These are phyloP conservation scores for Hymenopus coronatus DNA, from an alignment of 2,888 invertebrate species.

Conservation along the genomic window DNA sequence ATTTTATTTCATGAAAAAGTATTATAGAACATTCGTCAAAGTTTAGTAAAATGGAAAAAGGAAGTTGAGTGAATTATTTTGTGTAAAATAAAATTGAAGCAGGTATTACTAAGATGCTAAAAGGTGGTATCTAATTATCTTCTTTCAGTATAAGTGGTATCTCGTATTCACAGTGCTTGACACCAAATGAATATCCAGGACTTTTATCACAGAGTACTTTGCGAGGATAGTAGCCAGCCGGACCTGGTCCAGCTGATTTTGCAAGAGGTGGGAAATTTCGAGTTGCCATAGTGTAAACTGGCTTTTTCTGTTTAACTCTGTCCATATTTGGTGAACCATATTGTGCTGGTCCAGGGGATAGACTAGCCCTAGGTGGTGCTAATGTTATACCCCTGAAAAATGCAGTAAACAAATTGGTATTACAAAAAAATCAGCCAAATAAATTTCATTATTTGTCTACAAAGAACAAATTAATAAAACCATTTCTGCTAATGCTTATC, in stretches of 20 bases:
- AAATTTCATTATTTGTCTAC: too few relatives aligned
- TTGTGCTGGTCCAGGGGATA: neutral
- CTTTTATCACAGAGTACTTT: neutral
- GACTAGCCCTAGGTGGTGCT: neutral
- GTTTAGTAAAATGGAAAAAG: too few relatives aligned
- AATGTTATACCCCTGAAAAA: neutral
- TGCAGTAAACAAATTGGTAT: neutral
- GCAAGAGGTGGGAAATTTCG: neutral
- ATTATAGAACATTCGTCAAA: too few relatives aligned
- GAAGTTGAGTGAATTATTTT: too few relatives aligned
- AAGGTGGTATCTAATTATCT: neutral
- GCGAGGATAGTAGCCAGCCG: neutral
- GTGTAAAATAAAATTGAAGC: neutral
- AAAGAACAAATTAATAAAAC: too few relatives aligned
- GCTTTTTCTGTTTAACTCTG: neutral
- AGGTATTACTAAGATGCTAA: neutral
- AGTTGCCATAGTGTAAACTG: neutral
- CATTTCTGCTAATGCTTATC: too few relatives aligned
- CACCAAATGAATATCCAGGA: neutral
- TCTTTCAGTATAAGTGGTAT: neutral
- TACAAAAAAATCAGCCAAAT: too few relatives aligned
- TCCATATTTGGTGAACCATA: neutral
- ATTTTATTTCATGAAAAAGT: too few relatives aligned
- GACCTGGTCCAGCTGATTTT: neutral
- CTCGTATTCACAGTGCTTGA: neutral